Base-by-base conservation (phyloP, 2,888 invertebrate species). In the Caenorhabditis japonica region DNA sequence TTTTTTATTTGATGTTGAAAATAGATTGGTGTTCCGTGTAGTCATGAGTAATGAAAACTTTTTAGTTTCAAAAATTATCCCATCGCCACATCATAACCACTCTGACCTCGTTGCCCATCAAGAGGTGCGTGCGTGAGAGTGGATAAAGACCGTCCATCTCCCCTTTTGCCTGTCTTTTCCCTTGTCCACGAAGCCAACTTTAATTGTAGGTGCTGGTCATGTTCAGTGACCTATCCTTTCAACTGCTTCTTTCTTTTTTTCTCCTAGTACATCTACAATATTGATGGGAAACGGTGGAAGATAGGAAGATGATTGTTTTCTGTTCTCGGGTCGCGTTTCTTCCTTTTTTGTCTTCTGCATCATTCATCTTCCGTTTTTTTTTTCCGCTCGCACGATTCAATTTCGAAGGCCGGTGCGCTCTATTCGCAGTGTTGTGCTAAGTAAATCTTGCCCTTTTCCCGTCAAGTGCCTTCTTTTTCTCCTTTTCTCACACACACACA, bases 121-220 rank as follows among this genome's bases (percentile, higher is more conserved):
- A 27, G 21, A 17, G 51, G 58, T 33, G 51, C 39, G 60, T 51
- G 59, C 41, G 39, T 53, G 39, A 1, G 27, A n/a, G 21, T 27
- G 17, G 34, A 30, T 19, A 39, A 53, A 34, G 13, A 30, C 27
- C 49, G 66, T 38, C 41, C 33, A 33, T 34, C 51, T 17, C 43
- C 23, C 43, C 46, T 44, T 17, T 15, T 36, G 39, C 34, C 34
- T 43, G 17, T n/a, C 51, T 36, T 49, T 23, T 39, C 51, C 58
- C 51, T 43, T 43, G 43, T 51, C 43, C 36, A 19, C 12, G 23
- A 33, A 39, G 8, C 51, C 44, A 47, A 53, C 59, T 53, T 59
- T 59, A 55, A 64, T 64, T 62, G 61, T 43, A 62, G 62, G 55
- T 69, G 59, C 46, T 39, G 56, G 34, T 30, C 43, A 56, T 64